phyloP scores from a whole-genome alignment of 2,888 invertebrate genomes.

The Dasypolia templi region DNA sequence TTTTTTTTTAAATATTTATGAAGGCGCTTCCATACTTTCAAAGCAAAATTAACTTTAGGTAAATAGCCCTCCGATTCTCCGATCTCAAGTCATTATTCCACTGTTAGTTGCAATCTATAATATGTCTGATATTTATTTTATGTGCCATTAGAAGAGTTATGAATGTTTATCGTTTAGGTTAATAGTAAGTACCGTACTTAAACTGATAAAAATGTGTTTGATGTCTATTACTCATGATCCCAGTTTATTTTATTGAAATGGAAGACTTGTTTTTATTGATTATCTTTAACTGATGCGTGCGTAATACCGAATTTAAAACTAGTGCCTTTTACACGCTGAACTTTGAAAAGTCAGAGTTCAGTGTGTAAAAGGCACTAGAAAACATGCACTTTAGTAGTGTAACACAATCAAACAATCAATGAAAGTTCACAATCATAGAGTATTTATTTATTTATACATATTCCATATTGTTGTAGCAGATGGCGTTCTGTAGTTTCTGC shows the following conservation, averaged over 20 bases:
- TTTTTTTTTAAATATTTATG: too few species aligned
- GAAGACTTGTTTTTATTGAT: slow-evolving; percentile 13
- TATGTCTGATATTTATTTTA: slow-evolving; percentile 43
- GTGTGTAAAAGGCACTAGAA: not conserved
- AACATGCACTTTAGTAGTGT: slow-evolving; percentile 4
- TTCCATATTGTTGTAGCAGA: slow-evolving; percentile 5
- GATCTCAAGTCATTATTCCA: too few species aligned
- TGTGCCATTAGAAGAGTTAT: slow-evolving; percentile 62
- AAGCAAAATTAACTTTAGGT: too few species aligned
- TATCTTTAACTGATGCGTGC: not conserved
- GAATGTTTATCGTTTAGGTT: slow-evolving; percentile 51
- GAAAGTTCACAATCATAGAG: slow-evolving; percentile 6
- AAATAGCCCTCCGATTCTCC: too few species aligned
- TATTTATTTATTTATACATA: slow-evolving; percentile 17
- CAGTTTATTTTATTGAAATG: slow-evolving; percentile 36
- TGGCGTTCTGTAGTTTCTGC: not conserved
- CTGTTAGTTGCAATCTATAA: slow-evolving; percentile 6
- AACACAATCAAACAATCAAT: slow-evolving; percentile 7
- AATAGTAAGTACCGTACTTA: slow-evolving; percentile 56
- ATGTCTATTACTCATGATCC: slow-evolving; percentile 50
- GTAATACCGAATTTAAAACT: not conserved
- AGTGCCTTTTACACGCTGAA: too few species aligned
- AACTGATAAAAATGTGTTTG: slow-evolving; percentile 45
- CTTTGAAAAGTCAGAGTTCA: not conserved
- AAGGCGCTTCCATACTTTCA: too few species aligned